Base-by-base conservation (phyloP, 2,888 invertebrate genomes). In the Aproaerema taeniolella region DNA sequence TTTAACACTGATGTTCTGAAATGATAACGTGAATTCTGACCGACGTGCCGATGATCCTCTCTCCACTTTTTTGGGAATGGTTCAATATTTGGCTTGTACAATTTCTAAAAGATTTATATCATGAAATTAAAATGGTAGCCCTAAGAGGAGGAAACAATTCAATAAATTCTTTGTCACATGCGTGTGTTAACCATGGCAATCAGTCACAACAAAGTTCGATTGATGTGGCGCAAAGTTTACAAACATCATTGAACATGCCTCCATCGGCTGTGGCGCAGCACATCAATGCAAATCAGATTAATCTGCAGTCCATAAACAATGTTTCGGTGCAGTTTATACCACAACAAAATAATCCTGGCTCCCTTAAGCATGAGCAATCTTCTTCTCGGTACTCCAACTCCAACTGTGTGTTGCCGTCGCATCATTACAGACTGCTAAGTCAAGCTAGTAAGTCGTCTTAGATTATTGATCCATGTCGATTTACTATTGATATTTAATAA, bases 51-150 rank as follows among this genome's bases (percentile, higher is more conserved):
- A 74, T 79, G 74, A 70, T 76, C 45, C 68, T 74, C 60, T 71
- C 78, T 51, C 76, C 79, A 54, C 60, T 74, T 50, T 82, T 83
- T 64, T 82, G 79, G 83, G 81, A 83, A 78, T 83, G 80, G 80
- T 83, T 85, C 65, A 81, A 82, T 52, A 65, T 81, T 74, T 82
- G 83, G 80, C 72, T 83, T 26, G 64, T 65, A 55, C 72, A 82
- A 68, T 78, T 82, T 71, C 56, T 83, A 51, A 83, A 82, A 68
- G 73, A 75, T 69, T 70, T 80, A 54, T 83, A 78, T 76, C 72
- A 82, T 85, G 83, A 83, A 73, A 73, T 79, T 70, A 83, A 81
- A 69, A 85, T 85, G 85, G 79, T 83, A 53, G 78, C 74, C 49
- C 49, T 82, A 62, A 80, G 82, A 74, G 78, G 80, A 58, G 70